Evolutionary conservation across 2,797 vertebrate species (phyloP).

Genomic region (Syngnathus acus): DNA sequence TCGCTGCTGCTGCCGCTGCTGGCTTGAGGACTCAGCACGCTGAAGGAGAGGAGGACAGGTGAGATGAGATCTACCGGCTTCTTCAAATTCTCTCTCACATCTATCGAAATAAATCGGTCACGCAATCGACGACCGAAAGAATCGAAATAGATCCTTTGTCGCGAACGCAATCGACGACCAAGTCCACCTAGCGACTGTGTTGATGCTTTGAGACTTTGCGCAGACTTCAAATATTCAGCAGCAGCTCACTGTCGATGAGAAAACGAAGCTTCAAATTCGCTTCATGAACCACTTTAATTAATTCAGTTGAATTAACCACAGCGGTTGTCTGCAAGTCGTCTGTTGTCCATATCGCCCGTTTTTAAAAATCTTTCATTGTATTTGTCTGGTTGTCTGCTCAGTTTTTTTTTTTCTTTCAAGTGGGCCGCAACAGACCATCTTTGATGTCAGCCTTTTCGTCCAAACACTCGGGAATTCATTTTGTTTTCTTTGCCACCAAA

Average conservation of each 20-base stretch:
- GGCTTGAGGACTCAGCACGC: constrained; percentile 80
- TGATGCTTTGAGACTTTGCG: not conserved
- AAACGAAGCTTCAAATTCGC: no score
- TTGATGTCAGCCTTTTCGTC: not conserved
- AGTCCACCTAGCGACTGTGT: not conserved
- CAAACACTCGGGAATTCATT: not conserved
- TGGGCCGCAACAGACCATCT: not conserved
- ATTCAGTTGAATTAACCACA: no score
- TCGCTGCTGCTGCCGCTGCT: constrained; percentile 73
- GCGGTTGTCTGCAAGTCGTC: not conserved
- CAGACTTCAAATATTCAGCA: not conserved
- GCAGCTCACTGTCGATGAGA: no score
- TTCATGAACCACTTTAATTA: no score
- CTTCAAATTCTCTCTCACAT: constrained; percentile 1
- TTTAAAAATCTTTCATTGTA: not conserved
- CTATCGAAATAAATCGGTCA: not conserved
- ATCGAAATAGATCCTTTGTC: no score
- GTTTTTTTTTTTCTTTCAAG: not conserved
- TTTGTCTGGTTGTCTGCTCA: no score
- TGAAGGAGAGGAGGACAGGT: constrained; percentile 96
- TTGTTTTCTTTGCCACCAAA: not conserved
- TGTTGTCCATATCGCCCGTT: no score
- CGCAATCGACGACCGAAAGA: not conserved
- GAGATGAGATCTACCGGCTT: constrained; percentile 47
- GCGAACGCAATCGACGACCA: not conserved